phyloP scores from a whole-genome alignment of 2,113 vertebrate species.

The Poicephalus gulielmi region DNA sequence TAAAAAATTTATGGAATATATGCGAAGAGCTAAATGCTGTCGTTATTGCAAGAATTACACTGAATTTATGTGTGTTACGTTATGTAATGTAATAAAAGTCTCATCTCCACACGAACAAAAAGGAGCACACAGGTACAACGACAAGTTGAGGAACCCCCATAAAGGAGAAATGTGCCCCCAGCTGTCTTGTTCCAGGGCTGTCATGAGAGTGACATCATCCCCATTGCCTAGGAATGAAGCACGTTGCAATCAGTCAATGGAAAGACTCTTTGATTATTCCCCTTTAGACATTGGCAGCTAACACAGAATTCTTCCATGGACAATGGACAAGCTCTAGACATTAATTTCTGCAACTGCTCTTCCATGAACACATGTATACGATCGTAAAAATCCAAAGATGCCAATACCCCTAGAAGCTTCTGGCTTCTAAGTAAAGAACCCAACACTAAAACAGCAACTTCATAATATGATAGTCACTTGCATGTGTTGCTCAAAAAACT shows the following conservation, averaged over 20 bases:
- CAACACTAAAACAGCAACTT: background rate
- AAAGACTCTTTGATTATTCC: background rate
- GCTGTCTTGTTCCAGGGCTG: background rate
- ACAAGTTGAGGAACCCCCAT: background rate
- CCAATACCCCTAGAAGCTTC: background rate
- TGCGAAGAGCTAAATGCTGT: background rate
- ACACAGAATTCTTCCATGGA: background rate
- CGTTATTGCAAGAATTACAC: background rate
- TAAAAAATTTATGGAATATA: background rate
- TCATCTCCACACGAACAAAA: background rate
- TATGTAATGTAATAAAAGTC: background rate
- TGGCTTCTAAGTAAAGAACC: background rate
- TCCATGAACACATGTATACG: background rate
- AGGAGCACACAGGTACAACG: background rate
- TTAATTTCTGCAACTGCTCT: background rate
- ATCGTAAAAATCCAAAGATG: background rate
- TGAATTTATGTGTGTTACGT: background rate
- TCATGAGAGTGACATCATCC: background rate
- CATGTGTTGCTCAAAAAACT: background rate
- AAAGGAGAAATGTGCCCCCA: background rate
- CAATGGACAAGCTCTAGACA: background rate
- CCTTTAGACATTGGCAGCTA: background rate
- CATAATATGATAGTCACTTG: background rate
- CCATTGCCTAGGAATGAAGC: background rate
- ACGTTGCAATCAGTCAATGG: background rate